Base-by-base conservation (phyloP, 2,888 invertebrate genomes). In the Magallana nippona region DNA sequence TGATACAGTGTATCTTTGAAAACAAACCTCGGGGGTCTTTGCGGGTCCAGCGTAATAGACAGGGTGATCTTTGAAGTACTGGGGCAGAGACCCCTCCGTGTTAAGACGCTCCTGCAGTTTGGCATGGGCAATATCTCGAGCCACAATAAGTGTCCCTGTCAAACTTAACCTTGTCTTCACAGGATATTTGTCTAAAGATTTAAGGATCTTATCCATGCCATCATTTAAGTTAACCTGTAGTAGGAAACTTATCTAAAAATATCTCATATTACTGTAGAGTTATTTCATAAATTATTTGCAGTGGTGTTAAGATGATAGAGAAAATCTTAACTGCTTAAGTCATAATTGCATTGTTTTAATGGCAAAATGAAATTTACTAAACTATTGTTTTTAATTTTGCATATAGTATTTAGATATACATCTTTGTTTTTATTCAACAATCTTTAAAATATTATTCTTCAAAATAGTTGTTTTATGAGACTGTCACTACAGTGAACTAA, bases 41-140 rank as follows among this genome's bases (percentile, higher is more conserved):
- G 94, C 94, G 15, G 94, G 94, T 13, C 94, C 94, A 79, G 94
- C 94, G 86, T 94, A 94, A 86, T 94, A 94, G 10, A 94, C 92
- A 5, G 94, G 94, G 85, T 94, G 94, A 84, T 94, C 92, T 87
- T 93, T 94, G 55, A 94, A 86, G 87, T 94, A 94, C 83, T 94
- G 93, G 0, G 94, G 94, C 63, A 94, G 86, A 5, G 91, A 92
- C 63, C 93, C 90, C 0, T 94, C 94, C 19, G 85, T 87, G 81
- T 94, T 93, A 55, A 94, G 87, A 62, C 93, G 88, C 86, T 94
- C 94, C 86, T 94, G 89, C 55, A 94, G 87, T 83, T 94, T 94
- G 79, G 94, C 94, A 86, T 94, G 94, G 5, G 94, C 94, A 81
- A 94, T 94, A 87, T 94, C 94, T 78, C 94, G 86, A 3, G 93